Evolutionary conservation across 2,888 invertebrate genomes (phyloP).

Genomic region (Rhogogaster chlorosoma): DNA sequence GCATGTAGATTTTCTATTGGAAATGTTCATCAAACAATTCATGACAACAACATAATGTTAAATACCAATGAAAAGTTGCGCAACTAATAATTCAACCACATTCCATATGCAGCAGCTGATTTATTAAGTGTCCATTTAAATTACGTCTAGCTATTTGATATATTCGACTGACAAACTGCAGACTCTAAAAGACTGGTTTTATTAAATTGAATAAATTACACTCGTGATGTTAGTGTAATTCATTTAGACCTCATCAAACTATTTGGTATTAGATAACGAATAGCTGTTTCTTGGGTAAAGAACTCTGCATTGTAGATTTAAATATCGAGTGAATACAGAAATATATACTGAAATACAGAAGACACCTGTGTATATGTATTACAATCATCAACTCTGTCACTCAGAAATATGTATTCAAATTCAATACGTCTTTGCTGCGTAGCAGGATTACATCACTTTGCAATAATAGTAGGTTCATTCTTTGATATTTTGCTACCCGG

Average conservation of each 20-base stretch:
- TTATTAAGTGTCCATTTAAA: background rate
- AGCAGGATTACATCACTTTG: background rate
- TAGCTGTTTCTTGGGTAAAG: background rate
- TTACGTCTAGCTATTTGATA: background rate
- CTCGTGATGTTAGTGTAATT: background rate
- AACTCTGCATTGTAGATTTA: background rate
- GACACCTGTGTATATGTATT: background rate
- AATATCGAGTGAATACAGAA: background rate
- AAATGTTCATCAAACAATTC: background rate
- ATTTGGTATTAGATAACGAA: background rate
- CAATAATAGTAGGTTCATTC: background rate
- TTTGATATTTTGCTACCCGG: background rate
- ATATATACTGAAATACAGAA: background rate
- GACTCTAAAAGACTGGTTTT: background rate
- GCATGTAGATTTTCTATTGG: background rate
- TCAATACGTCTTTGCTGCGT: background rate
- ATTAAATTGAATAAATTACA: slow-evolving; percentile 7
- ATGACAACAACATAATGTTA: background rate
- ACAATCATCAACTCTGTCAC: background rate
- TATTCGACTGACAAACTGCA: background rate
- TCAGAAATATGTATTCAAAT: background rate
- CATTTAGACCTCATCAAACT: background rate
- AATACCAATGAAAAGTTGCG: background rate
- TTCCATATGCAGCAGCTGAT: background rate
- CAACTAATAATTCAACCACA: background rate